A percentile compares a stretch with the other conserved stretches of the same genome.
Evolutionary conservation across 64 coral and sea anemone genomes (phyloP).

Genomic region (Stylophora pistillata): DNA sequence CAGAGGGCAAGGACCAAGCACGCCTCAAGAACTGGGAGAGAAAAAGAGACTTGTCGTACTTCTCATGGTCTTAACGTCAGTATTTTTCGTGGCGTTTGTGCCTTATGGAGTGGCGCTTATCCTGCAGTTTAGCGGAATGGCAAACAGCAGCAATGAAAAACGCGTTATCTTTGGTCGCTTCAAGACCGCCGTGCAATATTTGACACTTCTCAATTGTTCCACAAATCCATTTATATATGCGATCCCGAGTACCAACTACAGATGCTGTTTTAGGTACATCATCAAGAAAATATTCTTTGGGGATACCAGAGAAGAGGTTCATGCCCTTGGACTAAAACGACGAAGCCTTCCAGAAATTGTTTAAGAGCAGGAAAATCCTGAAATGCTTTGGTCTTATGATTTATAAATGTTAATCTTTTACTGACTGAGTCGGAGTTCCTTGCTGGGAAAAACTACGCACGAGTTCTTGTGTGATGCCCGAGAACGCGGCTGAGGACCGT

Average conservation of each 20-base stretch:
- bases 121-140: background rate
- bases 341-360: background rate
- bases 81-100: conserved; percentile 25
- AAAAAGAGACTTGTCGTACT: conserved; percentile 29
- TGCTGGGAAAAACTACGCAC: too few species aligned
- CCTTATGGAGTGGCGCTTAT: conserved; percentile 48
- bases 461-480: too few species aligned
- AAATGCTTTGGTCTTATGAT: too few species aligned
- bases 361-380: too few species aligned
- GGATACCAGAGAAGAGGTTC: background rate
- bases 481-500: too few species aligned
- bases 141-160: background rate
- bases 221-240: conserved; percentile 15
- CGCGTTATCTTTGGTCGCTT: background rate
- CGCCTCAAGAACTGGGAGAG: background rate
- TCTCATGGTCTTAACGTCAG: conserved; percentile 13
- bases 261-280: background rate
- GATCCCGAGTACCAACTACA: background rate
- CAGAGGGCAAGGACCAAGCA: background rate
- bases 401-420: too few species aligned
- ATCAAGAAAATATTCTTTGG: background rate
- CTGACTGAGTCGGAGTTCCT: too few species aligned
- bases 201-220: background rate
- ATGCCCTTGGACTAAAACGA: background rate
- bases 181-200: background rate